Conservation (phyloP, 2,888 invertebrate species). For the Microdon myrmicae region DNA sequence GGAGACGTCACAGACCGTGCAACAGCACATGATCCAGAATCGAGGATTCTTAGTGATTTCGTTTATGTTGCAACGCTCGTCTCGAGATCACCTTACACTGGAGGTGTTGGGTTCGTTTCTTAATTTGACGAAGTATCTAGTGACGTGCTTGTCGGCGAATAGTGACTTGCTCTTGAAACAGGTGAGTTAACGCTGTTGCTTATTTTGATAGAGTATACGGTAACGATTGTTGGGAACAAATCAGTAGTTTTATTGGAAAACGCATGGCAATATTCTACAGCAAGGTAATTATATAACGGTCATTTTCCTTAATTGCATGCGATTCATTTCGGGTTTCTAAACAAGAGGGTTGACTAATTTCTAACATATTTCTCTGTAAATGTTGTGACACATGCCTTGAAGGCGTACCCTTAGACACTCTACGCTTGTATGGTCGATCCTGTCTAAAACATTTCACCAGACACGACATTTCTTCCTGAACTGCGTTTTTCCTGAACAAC, state of each 20-base stretch:
- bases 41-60: conserved; percentile 98
- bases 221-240: conserved; percentile 22
- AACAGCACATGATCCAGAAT: conserved; percentile 99
- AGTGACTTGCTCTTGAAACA: conserved; percentile 91
- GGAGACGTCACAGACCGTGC: conserved; percentile 95
- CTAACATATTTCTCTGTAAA: too few relatives aligned
- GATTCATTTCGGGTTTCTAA: too few relatives aligned
- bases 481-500: too few relatives aligned
- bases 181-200: conserved; percentile 70
- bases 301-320: too few relatives aligned
- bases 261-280: not conserved
- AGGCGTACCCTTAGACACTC: too few relatives aligned
- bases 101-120: conserved; percentile 93
- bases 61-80: conserved; percentile 93
- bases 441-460: too few relatives aligned
- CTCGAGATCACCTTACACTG: conserved; percentile 91
- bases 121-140: conserved; percentile 90
- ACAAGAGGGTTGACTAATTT: too few relatives aligned
- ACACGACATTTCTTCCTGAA: too few relatives aligned
- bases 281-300: too few relatives aligned
- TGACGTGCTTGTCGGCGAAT: conserved; percentile 91
- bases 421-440: too few relatives aligned
- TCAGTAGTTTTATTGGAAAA: not conserved
- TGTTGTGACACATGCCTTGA: too few relatives aligned
- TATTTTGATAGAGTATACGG: too few relatives aligned